These are phyloP conservation scores for Chydorus sphaericus DNA, from an alignment of 2,888 invertebrate genomes.

Conservation along the genomic window DNA sequence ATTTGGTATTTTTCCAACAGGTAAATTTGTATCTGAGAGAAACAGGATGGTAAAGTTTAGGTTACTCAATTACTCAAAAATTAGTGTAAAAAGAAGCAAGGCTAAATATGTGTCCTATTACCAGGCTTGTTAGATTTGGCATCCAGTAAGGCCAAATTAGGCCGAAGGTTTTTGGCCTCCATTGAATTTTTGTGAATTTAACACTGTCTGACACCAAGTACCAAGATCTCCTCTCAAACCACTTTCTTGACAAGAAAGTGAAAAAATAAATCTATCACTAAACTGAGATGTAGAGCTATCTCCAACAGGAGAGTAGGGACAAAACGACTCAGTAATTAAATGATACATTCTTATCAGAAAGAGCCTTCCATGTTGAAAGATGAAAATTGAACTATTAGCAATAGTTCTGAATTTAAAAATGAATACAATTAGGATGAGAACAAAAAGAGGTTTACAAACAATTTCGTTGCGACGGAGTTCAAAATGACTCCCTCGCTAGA, in stretches of 20 bases:
- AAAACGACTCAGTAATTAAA: neutral
- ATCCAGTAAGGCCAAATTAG: neutral
- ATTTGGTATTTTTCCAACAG: neutral
- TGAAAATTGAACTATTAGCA: neutral
- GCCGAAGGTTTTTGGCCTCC: neutral
- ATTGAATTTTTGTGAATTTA: too few relatives aligned
- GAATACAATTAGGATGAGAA: neutral
- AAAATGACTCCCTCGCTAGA: too few relatives aligned
- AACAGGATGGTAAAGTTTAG: neutral
- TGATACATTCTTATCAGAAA: constrained; percentile 2
- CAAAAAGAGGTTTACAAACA: too few relatives aligned
- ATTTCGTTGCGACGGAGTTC: too few relatives aligned
- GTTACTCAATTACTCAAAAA: neutral
- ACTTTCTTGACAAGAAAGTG: too few relatives aligned
- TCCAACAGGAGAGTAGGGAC: neutral
- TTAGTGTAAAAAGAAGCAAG: too few relatives aligned
- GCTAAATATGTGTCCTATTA: too few relatives aligned
- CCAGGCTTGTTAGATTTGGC: neutral
- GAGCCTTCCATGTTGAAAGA: neutral
- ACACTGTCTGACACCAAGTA: too few relatives aligned
- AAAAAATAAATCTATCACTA: neutral
- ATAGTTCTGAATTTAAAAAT: neutral
- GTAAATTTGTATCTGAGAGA: neutral
- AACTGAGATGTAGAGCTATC: neutral
- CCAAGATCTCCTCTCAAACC: too few relatives aligned